phyloP scores from a whole-genome alignment of 2,888 invertebrate genomes.

The Pyrrhosoma nymphula region DNA sequence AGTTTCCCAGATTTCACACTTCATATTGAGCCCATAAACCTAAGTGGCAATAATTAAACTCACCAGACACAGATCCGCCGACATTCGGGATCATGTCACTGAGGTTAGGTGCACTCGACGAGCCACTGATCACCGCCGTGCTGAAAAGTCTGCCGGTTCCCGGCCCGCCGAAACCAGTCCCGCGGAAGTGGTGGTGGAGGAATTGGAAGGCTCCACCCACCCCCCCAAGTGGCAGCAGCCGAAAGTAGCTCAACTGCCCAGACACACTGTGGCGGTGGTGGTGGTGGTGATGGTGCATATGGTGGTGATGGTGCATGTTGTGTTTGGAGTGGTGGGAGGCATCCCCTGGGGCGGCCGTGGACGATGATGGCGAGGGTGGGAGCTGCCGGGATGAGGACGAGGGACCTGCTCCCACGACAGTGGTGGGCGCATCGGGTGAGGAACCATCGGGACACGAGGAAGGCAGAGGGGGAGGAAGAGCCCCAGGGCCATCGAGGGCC shows the following conservation, averaged over 20 bases:
- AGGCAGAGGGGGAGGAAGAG: conserved; percentile 70
- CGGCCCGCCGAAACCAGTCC: conserved; percentile 48
- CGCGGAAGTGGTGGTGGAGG: conserved; percentile 59
- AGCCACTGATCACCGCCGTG: conserved; percentile 97
- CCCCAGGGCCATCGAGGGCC: conserved; percentile 71
- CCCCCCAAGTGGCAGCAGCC: conserved; percentile 68
- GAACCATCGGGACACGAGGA: conserved; percentile 73
- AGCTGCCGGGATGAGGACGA: conserved; percentile 73
- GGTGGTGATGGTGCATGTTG: conserved; percentile 53
- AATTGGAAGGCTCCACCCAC: conserved; percentile 58
- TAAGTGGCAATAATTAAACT: conserved; percentile 75
- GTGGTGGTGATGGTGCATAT: conserved; percentile 78
- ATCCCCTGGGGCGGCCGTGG: conserved; percentile 74
- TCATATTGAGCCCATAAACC: no score
- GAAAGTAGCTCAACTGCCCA: conserved; percentile 95
- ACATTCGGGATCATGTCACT: conserved; percentile 91
- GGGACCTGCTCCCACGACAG: conserved; percentile 71
- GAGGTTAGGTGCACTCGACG: conserved; percentile 94
- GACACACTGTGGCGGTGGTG: conserved; percentile 97
- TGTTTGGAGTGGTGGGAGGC: conserved; percentile 43
- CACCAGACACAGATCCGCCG: conserved; percentile 86
- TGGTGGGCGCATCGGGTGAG: conserved; percentile 74
- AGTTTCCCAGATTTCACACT: no score
- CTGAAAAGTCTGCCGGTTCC: conserved; percentile 91
- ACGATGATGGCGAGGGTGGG: conserved; percentile 74